Base-by-base conservation (phyloP, 2,888 invertebrate genomes). In the Phyllotreta striolata region DNA sequence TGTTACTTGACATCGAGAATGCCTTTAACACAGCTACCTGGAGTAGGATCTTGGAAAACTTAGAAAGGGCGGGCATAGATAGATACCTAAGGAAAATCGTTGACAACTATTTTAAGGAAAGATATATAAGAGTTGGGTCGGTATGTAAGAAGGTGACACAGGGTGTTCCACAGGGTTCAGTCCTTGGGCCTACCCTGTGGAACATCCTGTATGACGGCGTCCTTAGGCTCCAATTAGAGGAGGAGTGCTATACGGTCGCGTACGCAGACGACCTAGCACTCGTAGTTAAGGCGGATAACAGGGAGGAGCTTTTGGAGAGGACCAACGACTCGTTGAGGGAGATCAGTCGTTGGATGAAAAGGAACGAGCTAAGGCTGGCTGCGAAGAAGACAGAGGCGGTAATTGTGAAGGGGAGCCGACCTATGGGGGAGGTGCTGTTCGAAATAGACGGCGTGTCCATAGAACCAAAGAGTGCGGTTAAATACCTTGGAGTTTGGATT, bases 1-100 rank as follows among this genome's bases (percentile, higher is more conserved):
- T 55, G 13, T 54, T n/a, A 14, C 7, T 62, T 9, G 62, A 62
- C 10, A 39, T 61, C 14, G 56, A 62, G 49, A 62, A 62, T 12
- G 62, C 62, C 1, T 49, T 61, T 13, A 61, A 61, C 12, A 46
- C 55, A 0, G 62, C 55, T 34, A 49, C 39, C 6, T 62, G 47
- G 57, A 49, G 46, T n/a, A 6, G 8, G 4, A 58, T 63, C n/a
- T 14, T 56, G 24, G 9, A 0, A 4, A 49, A 43, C n/a, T 3
- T 63, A n/a, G 41, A 35, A 13, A 13, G 38, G 39, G 34, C 38
- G 3, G 44, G 43, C 14, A 39, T 51, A 39, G 40, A 9, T n/a
- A 56, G 9, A 39, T 57, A 63, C n/a, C 58, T 58, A 4, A 43
- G 57, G 39, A 37, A 14, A 5, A 56, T 57, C n/a, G n/a, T n/a